Evolutionary conservation across 2,888 invertebrate species (phyloP).

Genomic region (Toxonevra muliebris): DNA sequence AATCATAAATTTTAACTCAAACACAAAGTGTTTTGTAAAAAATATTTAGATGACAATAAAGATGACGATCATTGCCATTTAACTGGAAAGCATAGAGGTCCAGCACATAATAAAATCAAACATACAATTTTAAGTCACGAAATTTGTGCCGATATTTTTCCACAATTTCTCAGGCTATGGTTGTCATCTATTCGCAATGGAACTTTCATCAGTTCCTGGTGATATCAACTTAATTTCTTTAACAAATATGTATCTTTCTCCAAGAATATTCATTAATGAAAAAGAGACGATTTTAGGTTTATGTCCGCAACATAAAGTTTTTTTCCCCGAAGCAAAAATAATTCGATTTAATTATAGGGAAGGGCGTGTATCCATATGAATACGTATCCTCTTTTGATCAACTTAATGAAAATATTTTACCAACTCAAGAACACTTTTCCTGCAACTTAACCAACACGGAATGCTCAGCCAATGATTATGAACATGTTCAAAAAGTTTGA

Average conservation of each 20-base stretch:
- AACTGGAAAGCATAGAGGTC: slow-evolving; percentile 23
- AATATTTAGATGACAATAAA: background rate
- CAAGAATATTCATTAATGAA: slow-evolving; percentile 21
- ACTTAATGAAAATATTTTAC: slow-evolving; percentile 8
- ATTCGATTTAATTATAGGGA: slow-evolving; percentile 21
- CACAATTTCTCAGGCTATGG: slow-evolving; percentile 22
- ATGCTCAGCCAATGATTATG: slow-evolving; percentile 11
- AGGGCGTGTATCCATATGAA: slow-evolving; percentile 24
- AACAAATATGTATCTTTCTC: slow-evolving; percentile 25
- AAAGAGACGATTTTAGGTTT: slow-evolving; percentile 17
- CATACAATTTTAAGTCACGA: slow-evolving; percentile 22
- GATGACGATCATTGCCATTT: slow-evolving; percentile 25
- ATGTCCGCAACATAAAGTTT: slow-evolving; percentile 21
- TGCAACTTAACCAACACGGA: slow-evolving; percentile 11
- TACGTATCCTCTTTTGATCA: slow-evolving; percentile 8
- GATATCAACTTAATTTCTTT: slow-evolving; percentile 27
- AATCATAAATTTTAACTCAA: slow-evolving; percentile 4
- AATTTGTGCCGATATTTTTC: slow-evolving; percentile 22
- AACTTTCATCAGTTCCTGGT: slow-evolving; percentile 19
- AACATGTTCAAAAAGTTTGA: slow-evolving; percentile 14
- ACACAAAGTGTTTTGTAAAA: background rate
- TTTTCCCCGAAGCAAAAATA: slow-evolving; percentile 11
- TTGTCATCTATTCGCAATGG: slow-evolving; percentile 27
- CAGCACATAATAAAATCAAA: slow-evolving; percentile 27
- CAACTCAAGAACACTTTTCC: background rate